Evolutionary conservation across 2,888 invertebrate genomes (phyloP), one percentile per base, ranked within the genome.

Genomic region (Papilio protenor): DNA sequence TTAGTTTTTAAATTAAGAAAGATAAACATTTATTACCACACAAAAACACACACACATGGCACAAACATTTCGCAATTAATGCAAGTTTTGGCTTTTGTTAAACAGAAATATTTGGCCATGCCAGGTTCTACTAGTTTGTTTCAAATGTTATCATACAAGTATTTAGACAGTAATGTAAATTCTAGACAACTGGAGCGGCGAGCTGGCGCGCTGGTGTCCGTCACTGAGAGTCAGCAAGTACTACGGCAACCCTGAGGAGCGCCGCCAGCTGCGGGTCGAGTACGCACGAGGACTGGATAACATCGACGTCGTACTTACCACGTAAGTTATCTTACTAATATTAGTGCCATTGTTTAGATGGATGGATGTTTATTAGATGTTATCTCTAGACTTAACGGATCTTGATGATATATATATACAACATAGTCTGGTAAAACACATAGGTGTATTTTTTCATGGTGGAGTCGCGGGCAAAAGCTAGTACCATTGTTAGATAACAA

Each of bases 211-310:
- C 47, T 98, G 98, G 98, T 98, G 98, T 85, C 97, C 98, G 0
- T 89, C 95, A 21, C 88, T 98, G 61, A 95, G 96, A 59, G 97
- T 98, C n/a, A 96, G 97, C 85, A 96, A 97, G 88, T 99, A 99
- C 95, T 98, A 98, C 87, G 99, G 99, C 0, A 96, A 95, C 76
- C 97, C 97, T 75, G 98, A 98, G 73, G 98, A 99, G 84, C 94
- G 99, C 0, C 95, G 97, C 45, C 95, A 96, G 77, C 96, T 98
- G 87, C 95, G 99, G 55, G 96, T 97, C 81, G 96, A 96, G 81
- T 97, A 98, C 91, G 95, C 97, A 2, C 96, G 96, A 79, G 96
- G 97, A 0, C 93, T 98, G 23, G 96, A 96, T 4, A 96, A 97
- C 70, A 95, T 97, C 80, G 98, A 99, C 91, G 96, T 99, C 4